phyloP scores from a whole-genome alignment of 2,113 vertebrate species.

The Percina caprodes region DNA sequence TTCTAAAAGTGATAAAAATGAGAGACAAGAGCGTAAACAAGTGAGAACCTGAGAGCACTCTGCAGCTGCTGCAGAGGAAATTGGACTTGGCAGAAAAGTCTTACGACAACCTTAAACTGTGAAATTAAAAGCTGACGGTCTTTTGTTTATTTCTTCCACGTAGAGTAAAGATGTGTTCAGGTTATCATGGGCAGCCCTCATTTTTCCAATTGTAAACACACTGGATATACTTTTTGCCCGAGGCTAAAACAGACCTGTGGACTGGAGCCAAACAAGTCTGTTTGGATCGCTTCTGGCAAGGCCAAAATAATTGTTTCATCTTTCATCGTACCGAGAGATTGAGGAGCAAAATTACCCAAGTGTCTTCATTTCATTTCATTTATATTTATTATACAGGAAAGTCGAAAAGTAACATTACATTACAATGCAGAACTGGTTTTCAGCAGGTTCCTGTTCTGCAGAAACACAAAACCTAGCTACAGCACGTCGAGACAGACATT shows the following conservation, averaged over 20 bases:
- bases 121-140: constrained; percentile 63
- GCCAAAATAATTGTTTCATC: constrained; percentile 68
- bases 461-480: too few species aligned
- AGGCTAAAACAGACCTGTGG: constrained; percentile 50
- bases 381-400: too few species aligned
- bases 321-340: constrained; percentile 23
- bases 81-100: constrained; percentile 62
- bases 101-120: constrained; percentile 29
- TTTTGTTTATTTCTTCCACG: constrained; percentile 17
- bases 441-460: too few species aligned
- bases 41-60: constrained; percentile 36
- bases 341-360: constrained; percentile 55
- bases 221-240: constrained; percentile 31
- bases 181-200: constrained; percentile 18
- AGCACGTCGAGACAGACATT: too few species aligned
- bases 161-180: constrained; percentile 35
- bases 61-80: constrained; percentile 51
- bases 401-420: too few species aligned
- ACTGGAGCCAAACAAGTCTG: constrained; percentile 28
- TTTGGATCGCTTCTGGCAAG: constrained; percentile 47
- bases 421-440: too few species aligned
- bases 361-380: too few species aligned
- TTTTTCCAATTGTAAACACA: constrained; percentile 54
- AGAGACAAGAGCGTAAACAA: constrained; percentile 43
- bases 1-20: constrained; percentile 32